phyloP scores from a whole-genome alignment of 2,797 vertebrate species.

The Micropoecilia bifurca region DNA sequence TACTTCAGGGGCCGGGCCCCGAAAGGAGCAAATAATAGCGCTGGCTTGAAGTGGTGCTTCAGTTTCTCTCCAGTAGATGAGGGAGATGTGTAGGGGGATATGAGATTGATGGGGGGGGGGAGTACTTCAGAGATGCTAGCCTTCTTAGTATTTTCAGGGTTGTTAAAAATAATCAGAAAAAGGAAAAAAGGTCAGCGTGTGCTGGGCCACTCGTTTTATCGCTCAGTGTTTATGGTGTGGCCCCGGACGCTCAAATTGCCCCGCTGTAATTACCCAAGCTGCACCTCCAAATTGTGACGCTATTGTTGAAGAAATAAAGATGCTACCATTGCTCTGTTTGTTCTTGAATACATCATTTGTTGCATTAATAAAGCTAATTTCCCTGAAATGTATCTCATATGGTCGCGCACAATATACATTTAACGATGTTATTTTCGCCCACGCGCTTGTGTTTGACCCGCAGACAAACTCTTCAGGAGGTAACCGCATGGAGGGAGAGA shows the following conservation, averaged over 20 bases:
- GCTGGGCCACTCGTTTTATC: conserved; percentile 43
- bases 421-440: conserved; percentile 46
- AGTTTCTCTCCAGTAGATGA: conserved; percentile 70
- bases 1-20: conserved; percentile 77
- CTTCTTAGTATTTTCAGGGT: conserved; percentile 65
- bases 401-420: conserved; percentile 33
- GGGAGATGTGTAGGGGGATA: conserved; percentile 63
- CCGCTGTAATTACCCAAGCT: conserved; percentile 47
- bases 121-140: conserved; percentile 51
- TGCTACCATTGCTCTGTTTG: conserved; percentile 16
- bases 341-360: conserved; percentile 49
- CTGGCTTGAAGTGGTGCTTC: conserved; percentile 74
- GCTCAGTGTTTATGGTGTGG: conserved; percentile 27
- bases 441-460: conserved; percentile 36
- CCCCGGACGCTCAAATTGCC: conserved; percentile 22
- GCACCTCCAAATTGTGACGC: conserved; percentile 33
- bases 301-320: conserved; percentile 48
- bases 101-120: conserved; percentile 58
- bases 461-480: conserved; percentile 28
- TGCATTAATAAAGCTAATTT: conserved; percentile 53
- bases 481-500: background rate
- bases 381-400: conserved; percentile 24
- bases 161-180: conserved; percentile 62
- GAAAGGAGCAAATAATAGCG: conserved; percentile 74
- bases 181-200: conserved; percentile 66